These are phyloP conservation scores for Drosophila serrata DNA, from an alignment of 1,140 invertebrate genomes.

Conservation along the genomic window DNA sequence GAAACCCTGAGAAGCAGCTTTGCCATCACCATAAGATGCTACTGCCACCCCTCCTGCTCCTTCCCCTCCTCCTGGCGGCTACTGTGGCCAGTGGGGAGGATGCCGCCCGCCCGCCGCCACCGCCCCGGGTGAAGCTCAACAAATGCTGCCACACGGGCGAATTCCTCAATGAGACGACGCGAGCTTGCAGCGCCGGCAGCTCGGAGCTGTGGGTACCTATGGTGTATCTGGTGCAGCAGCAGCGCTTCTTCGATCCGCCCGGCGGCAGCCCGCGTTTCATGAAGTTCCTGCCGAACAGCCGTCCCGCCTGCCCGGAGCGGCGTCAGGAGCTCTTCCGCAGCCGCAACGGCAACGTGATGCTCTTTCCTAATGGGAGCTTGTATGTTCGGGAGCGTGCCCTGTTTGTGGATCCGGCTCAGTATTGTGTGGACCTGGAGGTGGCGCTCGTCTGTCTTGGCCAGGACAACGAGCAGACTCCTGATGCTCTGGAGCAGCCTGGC, in stretches of 20 bases:
- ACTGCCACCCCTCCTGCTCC: not conserved
- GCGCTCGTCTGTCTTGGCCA: slow-evolving; percentile 87
- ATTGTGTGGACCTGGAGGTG: slow-evolving; percentile 87
- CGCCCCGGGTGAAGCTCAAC: slow-evolving; percentile 70
- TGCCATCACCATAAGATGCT: not conserved
- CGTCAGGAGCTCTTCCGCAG: slow-evolving; percentile 61
- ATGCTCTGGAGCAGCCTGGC: slow-evolving; percentile 17
- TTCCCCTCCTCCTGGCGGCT: not conserved
- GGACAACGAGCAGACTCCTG: slow-evolving; percentile 60
- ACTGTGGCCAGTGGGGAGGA: not conserved
- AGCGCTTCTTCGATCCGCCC: slow-evolving; percentile 62
- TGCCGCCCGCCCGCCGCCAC: slow-evolving; percentile 19
- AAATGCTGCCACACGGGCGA: slow-evolving; percentile 84
- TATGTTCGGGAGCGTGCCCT: slow-evolving; percentile 83
- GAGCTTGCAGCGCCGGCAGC: slow-evolving; percentile 67
- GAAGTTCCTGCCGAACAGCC: slow-evolving; percentile 64
- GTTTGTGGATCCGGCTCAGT: slow-evolving; percentile 85
- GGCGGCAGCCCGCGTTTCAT: slow-evolving; percentile 73
- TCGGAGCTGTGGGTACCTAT: slow-evolving; percentile 74
- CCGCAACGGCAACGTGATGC: slow-evolving; percentile 55
- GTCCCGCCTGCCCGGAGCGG: slow-evolving; percentile 51
- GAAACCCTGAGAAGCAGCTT: slow-evolving; percentile 9
- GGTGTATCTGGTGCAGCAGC: slow-evolving; percentile 66
- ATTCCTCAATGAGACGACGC: slow-evolving; percentile 60
- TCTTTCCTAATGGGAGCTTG: slow-evolving; percentile 87